Conservation (phyloP, 2,888 invertebrate genomes). For the Euplagia quadripunctaria region DNA sequence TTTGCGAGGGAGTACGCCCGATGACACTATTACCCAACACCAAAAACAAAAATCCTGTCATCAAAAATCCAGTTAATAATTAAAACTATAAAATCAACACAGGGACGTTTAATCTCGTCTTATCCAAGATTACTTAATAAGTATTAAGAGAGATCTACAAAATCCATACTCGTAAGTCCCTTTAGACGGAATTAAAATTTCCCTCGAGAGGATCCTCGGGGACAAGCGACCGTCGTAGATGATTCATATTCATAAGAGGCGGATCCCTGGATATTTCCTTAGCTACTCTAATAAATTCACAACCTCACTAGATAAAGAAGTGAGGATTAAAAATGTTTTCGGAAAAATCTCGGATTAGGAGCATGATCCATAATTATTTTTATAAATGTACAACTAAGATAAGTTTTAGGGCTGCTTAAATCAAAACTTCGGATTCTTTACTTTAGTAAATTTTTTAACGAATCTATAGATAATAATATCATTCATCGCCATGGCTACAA, state of each 20-base stretch:
- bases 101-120: slow-evolving; percentile 31
- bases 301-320: slow-evolving; percentile 33
- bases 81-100: slow-evolving; percentile 12
- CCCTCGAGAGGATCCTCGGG: slow-evolving; percentile 33
- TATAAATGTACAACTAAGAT: not conserved
- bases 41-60: not conserved
- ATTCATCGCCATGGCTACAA: not conserved
- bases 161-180: slow-evolving; percentile 22
- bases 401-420: not conserved
- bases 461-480: not conserved
- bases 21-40: not conserved
- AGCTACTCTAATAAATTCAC: slow-evolving; percentile 41
- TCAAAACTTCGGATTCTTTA: not conserved
- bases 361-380: not conserved
- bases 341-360: slow-evolving; percentile 27
- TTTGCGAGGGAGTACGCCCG: not conserved
- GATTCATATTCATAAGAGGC: slow-evolving; percentile 52
- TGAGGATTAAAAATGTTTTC: slow-evolving; percentile 38
- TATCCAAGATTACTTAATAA: slow-evolving; percentile 41
- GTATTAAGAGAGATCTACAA: slow-evolving; percentile 31
- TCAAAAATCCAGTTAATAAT: slow-evolving; percentile 8
- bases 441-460: not conserved
- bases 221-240: slow-evolving; percentile 13
- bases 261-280: slow-evolving; percentile 28
- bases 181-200: slow-evolving; percentile 40